Base-by-base conservation (phyloP, 1,140 invertebrate species). In the Myzus persicae region DNA sequence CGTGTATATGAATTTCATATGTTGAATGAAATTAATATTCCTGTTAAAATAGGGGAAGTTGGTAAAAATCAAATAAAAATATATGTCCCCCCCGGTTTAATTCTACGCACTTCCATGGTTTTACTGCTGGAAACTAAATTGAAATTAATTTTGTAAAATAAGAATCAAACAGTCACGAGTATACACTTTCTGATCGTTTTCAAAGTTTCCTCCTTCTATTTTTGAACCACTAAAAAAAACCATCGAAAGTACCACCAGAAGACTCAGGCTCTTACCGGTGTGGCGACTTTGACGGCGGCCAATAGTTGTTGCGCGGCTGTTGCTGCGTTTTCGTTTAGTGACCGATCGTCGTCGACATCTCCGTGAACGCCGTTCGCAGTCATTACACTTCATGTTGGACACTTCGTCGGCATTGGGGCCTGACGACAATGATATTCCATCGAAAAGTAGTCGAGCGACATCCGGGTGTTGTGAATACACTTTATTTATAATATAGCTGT, bases 361-460 rank as follows among this genome's bases (percentile, higher is more conserved):
- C 44, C 76, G 46, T 84, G 42, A 81, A 84, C 46, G 76, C n/a
- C 81, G 76, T 92, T 92, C 46, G 91, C 76, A 40, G 91, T 82
- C 91, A 92, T 91, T 67, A 81, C 76, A 51, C 31, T n/a, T 87
- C 91, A 51, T 84, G 38, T n/a, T 22, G 81, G 46, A 81, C 59
- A 48, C 82, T 31, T 36, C 31, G 48, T 51, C 88, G 36, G 36
- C 48, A 51, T 4, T 36, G 88, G 36, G 5, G 9, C 1, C 84
- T 20, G 44, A 36, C 6, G 4, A n/a, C 46, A 51, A 24, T 18
- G 20, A 20, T 31, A 31, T 42, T 26, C 40, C 24, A 44, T 87
- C 24, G 42, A 9, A 31, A 87, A 24, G 31, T 18, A 42, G 40
- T 87, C 31, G 40, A 26, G 4, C 26, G 40, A 87, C 42, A 76